Evolutionary conservation across 2,888 invertebrate species (phyloP).

Genomic region (Catocala nupta): DNA sequence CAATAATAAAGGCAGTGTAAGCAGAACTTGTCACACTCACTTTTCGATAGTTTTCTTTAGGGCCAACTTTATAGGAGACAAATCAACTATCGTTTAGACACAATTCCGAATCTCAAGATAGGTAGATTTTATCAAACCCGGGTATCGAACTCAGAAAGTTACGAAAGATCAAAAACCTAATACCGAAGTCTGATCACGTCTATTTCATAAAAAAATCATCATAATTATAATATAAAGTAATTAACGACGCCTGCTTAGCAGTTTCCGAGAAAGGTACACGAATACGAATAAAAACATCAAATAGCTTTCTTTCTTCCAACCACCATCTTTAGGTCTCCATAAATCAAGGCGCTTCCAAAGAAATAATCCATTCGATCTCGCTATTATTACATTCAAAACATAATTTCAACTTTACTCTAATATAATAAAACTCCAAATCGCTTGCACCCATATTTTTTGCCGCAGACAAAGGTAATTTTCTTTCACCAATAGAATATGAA

Average conservation of each 20-base stretch:
- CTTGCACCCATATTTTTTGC: constrained; percentile 9
- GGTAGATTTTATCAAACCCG: too few species aligned
- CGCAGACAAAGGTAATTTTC: constrained; percentile 38
- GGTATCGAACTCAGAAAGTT: too few species aligned
- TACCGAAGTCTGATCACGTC: not conserved
- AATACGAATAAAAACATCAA: constrained; percentile 36
- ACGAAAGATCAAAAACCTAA: not conserved
- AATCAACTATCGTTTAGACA: too few species aligned
- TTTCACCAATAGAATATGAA: constrained; percentile 50
- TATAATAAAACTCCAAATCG: constrained; percentile 6
- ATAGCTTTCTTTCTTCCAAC: constrained; percentile 40
- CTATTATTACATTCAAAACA: constrained; percentile 17
- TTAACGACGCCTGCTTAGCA: constrained; percentile 2
- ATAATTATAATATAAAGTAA: constrained; percentile 1
- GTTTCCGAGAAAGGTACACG: constrained; percentile 34
- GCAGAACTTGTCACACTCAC: too few species aligned
- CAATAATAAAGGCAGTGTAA: too few species aligned
- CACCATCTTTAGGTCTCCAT: constrained; percentile 54
- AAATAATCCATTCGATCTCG: constrained; percentile 31
- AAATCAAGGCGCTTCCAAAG: constrained; percentile 52
- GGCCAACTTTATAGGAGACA: too few species aligned
- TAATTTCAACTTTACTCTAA: constrained; percentile 14
- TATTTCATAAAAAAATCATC: not conserved
- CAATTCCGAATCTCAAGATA: too few species aligned
- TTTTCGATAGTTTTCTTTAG: too few species aligned